Conservation (phyloP, 2,113 vertebrate genomes). For the Apodemus sylvaticus region DNA sequence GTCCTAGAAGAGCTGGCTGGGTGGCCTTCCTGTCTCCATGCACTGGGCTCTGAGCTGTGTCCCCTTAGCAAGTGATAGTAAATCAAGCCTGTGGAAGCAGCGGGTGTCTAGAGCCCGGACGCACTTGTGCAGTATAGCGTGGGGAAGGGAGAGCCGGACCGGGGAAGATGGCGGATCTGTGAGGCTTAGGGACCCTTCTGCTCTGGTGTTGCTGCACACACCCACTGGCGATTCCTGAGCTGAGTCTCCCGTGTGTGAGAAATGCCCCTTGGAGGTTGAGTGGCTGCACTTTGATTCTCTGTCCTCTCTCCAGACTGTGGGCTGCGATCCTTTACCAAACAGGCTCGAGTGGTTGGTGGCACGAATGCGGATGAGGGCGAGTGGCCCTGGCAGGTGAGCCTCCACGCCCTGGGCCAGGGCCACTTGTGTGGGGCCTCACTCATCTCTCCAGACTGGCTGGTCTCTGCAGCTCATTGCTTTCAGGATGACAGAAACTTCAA, state of each 20-base stretch:
- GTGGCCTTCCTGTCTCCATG: background rate
- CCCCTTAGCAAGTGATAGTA: background rate
- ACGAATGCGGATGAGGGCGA: constrained; percentile 89
- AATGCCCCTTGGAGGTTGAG: fast-evolving
- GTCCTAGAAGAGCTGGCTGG: background rate
- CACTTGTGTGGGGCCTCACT: constrained; percentile 94
- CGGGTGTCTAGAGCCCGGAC: background rate
- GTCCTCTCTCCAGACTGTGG: constrained; percentile 89
- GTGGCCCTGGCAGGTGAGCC: constrained; percentile 98
- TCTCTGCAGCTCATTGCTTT: constrained; percentile 96
- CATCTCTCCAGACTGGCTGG: constrained; percentile 90
- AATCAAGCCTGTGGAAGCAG: background rate
- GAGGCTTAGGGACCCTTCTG: background rate
- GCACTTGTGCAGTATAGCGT: background rate
- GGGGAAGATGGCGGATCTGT: no score
- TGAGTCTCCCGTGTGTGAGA: fast-evolving
- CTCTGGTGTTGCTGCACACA: background rate
- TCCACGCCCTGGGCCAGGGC: constrained; percentile 85
- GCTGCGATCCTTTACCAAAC: constrained; percentile 81
- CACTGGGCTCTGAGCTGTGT: background rate
- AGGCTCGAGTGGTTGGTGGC: constrained; percentile 94
- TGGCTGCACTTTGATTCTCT: background rate
- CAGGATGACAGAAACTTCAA: constrained; percentile 82
- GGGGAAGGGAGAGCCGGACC: background rate
- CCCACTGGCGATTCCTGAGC: fast-evolving